These are phyloP conservation scores for Ramazzottius varieornatus DNA, from an alignment of 2,888 invertebrate species.

Conservation along the genomic window DNA sequence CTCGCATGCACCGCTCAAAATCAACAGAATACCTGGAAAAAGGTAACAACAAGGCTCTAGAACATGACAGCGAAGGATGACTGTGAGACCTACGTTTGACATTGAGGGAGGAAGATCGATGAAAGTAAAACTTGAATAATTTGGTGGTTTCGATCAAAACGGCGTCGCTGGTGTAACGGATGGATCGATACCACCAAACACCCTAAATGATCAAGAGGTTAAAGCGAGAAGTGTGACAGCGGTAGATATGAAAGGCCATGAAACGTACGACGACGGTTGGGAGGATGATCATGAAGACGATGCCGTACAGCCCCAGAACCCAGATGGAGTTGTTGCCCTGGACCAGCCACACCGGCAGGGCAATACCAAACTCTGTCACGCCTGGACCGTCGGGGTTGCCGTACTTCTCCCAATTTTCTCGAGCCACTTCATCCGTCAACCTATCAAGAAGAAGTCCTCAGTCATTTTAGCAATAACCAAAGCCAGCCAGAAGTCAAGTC, in stretches of 20 bases:
- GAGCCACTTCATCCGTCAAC: constrained; percentile 82
- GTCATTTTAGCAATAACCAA: background rate
- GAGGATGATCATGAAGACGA: constrained; percentile 90
- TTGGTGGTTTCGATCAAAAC: constrained; percentile 85
- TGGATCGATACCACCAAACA: constrained; percentile 96
- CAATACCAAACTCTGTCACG: constrained; percentile 93
- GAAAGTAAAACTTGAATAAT: constrained; percentile 79
- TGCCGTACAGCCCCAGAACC: constrained; percentile 75
- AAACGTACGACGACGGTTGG: constrained; percentile 34
- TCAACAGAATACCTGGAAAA: constrained; percentile 53
- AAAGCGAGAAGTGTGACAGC: too few species aligned
- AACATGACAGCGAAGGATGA: too few species aligned
- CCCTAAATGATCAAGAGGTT: constrained; percentile 29
- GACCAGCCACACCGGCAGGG: constrained; percentile 95
- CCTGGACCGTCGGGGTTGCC: constrained; percentile 99
- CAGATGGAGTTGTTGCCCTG: constrained; percentile 96
- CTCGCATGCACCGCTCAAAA: constrained; percentile 79
- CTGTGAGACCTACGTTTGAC: constrained; percentile 52
- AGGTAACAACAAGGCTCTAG: constrained; percentile 4
- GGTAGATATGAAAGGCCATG: too few species aligned
- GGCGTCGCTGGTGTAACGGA: constrained; percentile 75
- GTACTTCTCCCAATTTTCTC: constrained; percentile 92
- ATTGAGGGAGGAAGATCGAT: constrained; percentile 81
- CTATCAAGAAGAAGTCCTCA: constrained; percentile 31
- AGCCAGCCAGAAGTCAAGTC: constrained; percentile 2